phyloP scores from a whole-genome alignment of 1,140 invertebrate species.

The Oppia nitens region DNA sequence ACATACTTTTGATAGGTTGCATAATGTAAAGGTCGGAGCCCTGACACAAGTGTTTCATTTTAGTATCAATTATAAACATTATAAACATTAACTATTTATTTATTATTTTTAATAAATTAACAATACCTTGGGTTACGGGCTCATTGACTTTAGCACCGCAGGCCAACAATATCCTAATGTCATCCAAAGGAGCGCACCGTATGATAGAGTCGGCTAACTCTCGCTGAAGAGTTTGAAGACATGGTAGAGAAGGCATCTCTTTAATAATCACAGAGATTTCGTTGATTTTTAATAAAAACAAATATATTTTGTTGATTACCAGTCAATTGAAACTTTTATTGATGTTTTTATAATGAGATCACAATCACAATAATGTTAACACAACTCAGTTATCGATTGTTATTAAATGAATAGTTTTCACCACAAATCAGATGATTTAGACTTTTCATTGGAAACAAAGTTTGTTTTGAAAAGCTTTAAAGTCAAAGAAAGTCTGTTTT shows the following conservation, averaged over 20 bases:
- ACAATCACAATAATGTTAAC: neutral
- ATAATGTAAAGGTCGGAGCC: slow-evolving; percentile 72
- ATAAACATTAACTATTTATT: neutral
- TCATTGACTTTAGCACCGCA: slow-evolving; percentile 59
- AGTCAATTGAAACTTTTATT: neutral
- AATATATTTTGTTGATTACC: neutral
- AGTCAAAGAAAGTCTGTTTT: no score
- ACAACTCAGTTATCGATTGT: neutral
- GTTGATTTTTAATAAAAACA: neutral
- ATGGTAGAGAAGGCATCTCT: neutral
- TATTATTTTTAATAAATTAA: neutral
- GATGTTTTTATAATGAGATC: neutral
- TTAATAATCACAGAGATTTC: neutral
- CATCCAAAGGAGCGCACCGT: slow-evolving; percentile 62
- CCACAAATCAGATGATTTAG: no score
- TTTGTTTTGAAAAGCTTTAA: no score
- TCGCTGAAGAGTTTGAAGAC: slow-evolving; percentile 40
- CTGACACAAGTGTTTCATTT: slow-evolving; percentile 25
- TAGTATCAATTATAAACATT: neutral
- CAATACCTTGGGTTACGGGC: slow-evolving; percentile 30
- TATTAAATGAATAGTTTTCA: neutral
- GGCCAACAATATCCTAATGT: slow-evolving; percentile 62
- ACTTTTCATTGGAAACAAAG: no score
- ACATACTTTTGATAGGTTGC: slow-evolving; percentile 67
- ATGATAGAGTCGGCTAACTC: slow-evolving; percentile 78